Conservation (phyloP, 2,113 vertebrate species). For the Menidia beryllina region DNA sequence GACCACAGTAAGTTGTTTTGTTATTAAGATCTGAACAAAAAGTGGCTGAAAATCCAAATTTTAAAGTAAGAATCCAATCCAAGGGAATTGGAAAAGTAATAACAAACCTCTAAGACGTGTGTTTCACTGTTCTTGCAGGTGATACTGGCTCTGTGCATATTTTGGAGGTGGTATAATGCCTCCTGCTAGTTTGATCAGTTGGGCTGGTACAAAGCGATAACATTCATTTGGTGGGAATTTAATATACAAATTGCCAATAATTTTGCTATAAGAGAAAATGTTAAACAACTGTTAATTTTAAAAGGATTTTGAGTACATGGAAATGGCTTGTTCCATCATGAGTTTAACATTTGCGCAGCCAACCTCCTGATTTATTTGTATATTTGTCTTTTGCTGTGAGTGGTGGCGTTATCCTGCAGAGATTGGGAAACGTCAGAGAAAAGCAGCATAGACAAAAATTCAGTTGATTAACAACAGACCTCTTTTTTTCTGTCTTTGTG, state of each 20-base stretch:
- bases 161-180: neutral
- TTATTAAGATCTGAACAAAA: neutral
- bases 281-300: no score
- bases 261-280: neutral
- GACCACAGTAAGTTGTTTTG: neutral
- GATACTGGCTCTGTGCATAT: neutral
- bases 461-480: slow-evolving; percentile 53
- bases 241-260: neutral
- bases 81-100: neutral
- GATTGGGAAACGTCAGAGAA: slow-evolving; percentile 50
- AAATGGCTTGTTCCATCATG: no score
- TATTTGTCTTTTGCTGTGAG: no score
- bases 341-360: neutral
- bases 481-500: slow-evolving; percentile 32
- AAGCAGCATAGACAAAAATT: slow-evolving; percentile 60
- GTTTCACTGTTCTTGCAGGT: neutral
- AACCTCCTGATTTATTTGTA: neutral
- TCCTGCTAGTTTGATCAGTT: neutral
- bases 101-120: no score
- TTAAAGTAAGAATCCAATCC: no score
- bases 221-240: neutral
- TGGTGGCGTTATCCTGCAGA: slow-evolving; percentile 8
- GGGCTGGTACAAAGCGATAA: neutral
- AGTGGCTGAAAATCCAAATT: neutral
- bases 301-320: no score